Base-by-base conservation (phyloP, 2,113 vertebrate species). In the Lophochroa leadbeateri region DNA sequence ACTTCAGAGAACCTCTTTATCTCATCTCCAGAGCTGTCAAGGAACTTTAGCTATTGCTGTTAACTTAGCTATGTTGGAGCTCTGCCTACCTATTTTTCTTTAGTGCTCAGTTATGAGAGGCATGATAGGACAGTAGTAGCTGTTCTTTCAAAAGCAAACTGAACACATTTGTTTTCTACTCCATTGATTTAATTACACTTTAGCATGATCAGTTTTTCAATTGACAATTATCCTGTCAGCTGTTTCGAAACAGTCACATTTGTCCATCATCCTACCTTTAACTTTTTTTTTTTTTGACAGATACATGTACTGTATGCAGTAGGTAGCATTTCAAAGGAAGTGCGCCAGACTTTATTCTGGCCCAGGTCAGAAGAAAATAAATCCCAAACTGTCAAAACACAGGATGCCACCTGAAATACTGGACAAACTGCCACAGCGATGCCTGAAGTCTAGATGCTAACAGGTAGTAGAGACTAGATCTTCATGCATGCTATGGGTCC, bases 1-100 rank as follows among this genome's bases (percentile, higher is more conserved):
- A 80, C 63, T 86, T 86, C 71, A 90, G 86, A 92, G 41, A 90
- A 81, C 64, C 71, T 92, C 70, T 82, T 85, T 75, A 91, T 90
- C 90, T 88, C 70, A 39, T 82, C 71, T 93, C 41, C 88, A 74
- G 43, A 83, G 60, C 68, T 76, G 37, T 80, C 76, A 94, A 90
- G 58, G 82, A 88, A 92, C 88, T 86, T 72, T 1, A 88, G 75
- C 57, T 88, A 65, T 24, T 82, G 44, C 52, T 74, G 25, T 61
- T 80, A 69, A 67, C 47, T 86, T 89, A 89, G 57, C 63, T 80
- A 72, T 31, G 61, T 1, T 23, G 29, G 5, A 93, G 58, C 18
- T 70, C 57, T 69, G 58, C 15, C 63, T 61, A 57, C 8, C 6
- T 41, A 14, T n/a, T 65, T 85, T 82, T 80, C 44, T 52, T 65